Evolutionary conservation across 2,797 vertebrate genomes (phyloP).

Genomic region (Dendrocincla fuliginosa): DNA sequence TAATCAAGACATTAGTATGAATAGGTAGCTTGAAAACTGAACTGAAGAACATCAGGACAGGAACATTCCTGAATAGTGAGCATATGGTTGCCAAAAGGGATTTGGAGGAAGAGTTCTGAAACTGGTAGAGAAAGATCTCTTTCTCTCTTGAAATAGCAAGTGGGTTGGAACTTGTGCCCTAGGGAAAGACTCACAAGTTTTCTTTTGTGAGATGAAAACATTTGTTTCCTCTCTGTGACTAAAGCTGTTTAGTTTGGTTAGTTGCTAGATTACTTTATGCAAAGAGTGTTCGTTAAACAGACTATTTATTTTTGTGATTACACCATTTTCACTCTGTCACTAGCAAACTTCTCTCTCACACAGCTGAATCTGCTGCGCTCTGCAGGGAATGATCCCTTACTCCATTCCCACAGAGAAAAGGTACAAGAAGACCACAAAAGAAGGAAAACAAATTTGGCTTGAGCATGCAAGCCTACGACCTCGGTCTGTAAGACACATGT

Average conservation of each 20-base stretch:
- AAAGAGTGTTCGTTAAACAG: not conserved
- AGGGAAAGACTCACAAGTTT: not conserved
- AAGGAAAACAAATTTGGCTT: not conserved
- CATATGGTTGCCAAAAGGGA: not conserved
- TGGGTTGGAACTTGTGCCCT: not conserved
- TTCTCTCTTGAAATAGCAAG: not conserved
- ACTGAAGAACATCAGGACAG: not conserved
- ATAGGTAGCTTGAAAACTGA: not conserved
- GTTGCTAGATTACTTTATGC: not conserved
- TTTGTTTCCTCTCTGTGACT: conserved; percentile 19
- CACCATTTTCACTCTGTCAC: not conserved
- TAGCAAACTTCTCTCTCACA: not conserved
- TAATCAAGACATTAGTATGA: not conserved
- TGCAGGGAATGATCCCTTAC: not conserved
- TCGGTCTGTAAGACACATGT: not conserved
- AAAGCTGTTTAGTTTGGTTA: not conserved
- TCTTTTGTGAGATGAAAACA: conserved; percentile 9
- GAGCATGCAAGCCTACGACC: not conserved
- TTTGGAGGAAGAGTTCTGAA: not conserved
- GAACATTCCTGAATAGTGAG: not conserved
- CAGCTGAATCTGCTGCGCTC: not conserved
- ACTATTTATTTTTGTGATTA: not conserved
- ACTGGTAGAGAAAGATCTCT: not conserved
- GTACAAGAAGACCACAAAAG: not conserved
- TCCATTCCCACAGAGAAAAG: not conserved